Evolutionary conservation across 2,888 invertebrate genomes (phyloP).

Genomic region (Sturmia bella): DNA sequence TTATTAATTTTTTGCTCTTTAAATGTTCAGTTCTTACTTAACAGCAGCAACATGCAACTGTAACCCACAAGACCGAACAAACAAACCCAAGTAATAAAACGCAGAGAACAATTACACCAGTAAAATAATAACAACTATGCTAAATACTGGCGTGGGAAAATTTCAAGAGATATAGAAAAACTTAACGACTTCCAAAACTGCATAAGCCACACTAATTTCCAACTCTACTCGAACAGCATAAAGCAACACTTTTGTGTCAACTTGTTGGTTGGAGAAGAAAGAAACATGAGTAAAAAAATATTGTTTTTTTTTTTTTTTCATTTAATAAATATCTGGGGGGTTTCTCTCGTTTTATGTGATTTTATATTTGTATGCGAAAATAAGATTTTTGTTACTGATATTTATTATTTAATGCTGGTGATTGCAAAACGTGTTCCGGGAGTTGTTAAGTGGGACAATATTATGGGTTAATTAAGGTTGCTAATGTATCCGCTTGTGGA

Average conservation of each 20-base stretch:
- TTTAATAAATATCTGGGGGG: conserved; percentile 30
- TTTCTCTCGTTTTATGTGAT: neutral
- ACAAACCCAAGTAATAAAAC: conserved; percentile 14
- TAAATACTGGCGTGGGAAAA: conserved; percentile 61
- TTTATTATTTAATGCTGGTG: conserved; percentile 20
- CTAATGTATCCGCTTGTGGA: conserved; percentile 6
- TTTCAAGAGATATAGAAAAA: neutral
- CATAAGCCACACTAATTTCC: conserved; percentile 2
- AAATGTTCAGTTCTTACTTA: conserved; percentile 24
- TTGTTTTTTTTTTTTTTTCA: conserved; percentile 21
- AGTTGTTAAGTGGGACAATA: conserved; percentile 19
- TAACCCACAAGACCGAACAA: conserved; percentile 36
- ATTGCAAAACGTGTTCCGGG: conserved; percentile 3
- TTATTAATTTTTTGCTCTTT: conserved; percentile 14
- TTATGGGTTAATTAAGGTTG: conserved; percentile 25
- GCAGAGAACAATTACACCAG: conserved; percentile 49
- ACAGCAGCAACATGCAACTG: conserved; percentile 44
- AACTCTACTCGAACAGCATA: neutral
- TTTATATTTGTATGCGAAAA: too few relatives aligned
- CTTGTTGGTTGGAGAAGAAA: neutral
- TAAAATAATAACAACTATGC: conserved; percentile 55
- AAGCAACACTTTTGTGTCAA: conserved; percentile 23
- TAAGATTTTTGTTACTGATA: too few relatives aligned
- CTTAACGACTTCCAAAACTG: conserved; percentile 22
- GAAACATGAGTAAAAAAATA: conserved; percentile 1